Base-by-base conservation (phyloP, 2,888 invertebrate genomes). In the Pollenia amentaria region DNA sequence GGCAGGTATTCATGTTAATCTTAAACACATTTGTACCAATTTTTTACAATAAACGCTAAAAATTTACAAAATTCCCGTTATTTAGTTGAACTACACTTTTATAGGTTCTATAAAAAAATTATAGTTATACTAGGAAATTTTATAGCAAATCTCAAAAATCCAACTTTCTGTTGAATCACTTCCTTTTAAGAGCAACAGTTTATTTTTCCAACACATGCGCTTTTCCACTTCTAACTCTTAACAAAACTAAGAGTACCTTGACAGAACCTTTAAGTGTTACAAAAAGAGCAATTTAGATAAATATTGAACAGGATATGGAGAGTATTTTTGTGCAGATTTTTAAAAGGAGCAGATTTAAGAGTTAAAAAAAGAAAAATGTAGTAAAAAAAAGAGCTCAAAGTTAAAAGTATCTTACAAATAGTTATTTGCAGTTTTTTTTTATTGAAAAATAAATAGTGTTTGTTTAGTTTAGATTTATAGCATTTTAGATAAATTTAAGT, bases 281-380 rank as follows among this genome's bases (percentile, higher is more conserved):
- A 4, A 3, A 53, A 72, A 76, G 82, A 82, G 82, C 8, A 46
- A 40, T 62, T 62, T 46, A 82, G 82, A 82, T 82, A 65, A 82
- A 29, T 69, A 18, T 53, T 55, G 42, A 29, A 3, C 21, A 72
- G 48, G 18, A 64, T n/a, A 0, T n/a, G 21, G 46, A 73, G 46
- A 65, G 21, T 12, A 8, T 4, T 65, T 21, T 55, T 38, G 55
- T 69, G 72, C 80, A 80, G 80, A 80, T 9, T 46, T 73, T 53
- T 18, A 6, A 29, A 29, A 29, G n/a, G 7, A 12, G 1, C 16
- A 38, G 29, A n/a, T 10, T 16, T 18, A 44, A 55, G 64, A 53
- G 55, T n/a, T 1, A n/a, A 29, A 55, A 38, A 38, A 7, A 29
- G 2, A 53, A 0, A 42, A n/a, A n/a, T n/a, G 0, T 1, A 29